phyloP scores from a whole-genome alignment of 92 coral and sea anemone genomes.

The Actinostola sp. region DNA sequence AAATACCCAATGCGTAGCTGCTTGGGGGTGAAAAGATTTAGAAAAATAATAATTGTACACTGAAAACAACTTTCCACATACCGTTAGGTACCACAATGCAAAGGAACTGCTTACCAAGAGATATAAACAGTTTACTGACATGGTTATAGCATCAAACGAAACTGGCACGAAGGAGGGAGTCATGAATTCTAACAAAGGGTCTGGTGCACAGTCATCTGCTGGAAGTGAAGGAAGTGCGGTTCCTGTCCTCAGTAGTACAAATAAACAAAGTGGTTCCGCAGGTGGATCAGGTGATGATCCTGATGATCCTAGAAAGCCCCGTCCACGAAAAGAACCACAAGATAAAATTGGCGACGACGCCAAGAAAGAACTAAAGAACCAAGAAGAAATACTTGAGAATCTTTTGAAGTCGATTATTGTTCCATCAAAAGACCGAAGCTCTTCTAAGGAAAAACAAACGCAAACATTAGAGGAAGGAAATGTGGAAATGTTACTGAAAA shows the following conservation, averaged over 20 bases:
- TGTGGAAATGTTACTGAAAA: conserved; percentile 8
- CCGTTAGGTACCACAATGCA: not conserved
- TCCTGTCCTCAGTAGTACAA: not conserved
- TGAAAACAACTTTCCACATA: not conserved
- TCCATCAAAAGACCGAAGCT: not conserved
- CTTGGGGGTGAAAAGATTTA: too few relatives aligned
- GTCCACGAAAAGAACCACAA: conserved; percentile 18
- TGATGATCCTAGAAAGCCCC: conserved; percentile 23
- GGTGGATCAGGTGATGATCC: conserved; percentile 34
- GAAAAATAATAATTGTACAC: not conserved
- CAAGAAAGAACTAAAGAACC: not conserved
- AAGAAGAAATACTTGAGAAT: conserved; percentile 3
- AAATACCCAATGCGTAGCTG: too few relatives aligned
- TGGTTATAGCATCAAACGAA: not conserved
- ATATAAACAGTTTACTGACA: not conserved
- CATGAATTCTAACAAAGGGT: not conserved
- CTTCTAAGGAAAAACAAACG: not conserved
- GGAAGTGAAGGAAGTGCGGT: not conserved
- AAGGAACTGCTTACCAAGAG: not conserved
- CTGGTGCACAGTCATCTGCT: not conserved
- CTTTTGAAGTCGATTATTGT: not conserved
- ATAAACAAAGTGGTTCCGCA: too few relatives aligned
- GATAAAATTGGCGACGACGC: conserved; percentile 16
- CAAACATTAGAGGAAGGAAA: conserved; percentile 27
- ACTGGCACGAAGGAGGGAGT: not conserved